Evolutionary conservation across 2,888 invertebrate species (phyloP), one percentile per base, ranked within the genome.

Genomic region (Graphium colonna): DNA sequence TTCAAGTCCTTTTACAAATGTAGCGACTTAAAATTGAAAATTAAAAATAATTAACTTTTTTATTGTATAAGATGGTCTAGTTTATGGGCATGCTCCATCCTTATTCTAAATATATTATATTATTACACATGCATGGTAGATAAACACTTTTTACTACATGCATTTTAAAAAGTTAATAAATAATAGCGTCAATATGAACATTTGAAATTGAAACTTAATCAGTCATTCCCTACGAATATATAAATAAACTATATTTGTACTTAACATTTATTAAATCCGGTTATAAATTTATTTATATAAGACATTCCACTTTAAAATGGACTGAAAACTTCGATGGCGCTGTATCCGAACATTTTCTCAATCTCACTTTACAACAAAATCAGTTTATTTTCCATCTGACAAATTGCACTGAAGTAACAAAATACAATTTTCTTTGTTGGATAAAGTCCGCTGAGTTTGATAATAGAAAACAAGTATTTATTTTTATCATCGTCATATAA

Each of bases 361-460:
- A 82, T 83, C 83, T 82, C 79, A 83, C 82, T 84, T 85, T 77
- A 76, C 79, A 86, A 85, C 82, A 83, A 85, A 82, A 83, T 84
- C 80, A 78, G 81, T 84, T 84, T 84, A 85, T 83, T 81, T 79
- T 77, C 77, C 71, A 70, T 76, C 77, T 82, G 79, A 83, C 76
- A 83, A 84, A 86, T 86, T 83, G 80, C 75, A 79, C 77, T 77
- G 74, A 73, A 79, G 74, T 75, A 81, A 83, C 79, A 79, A 80
- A 79, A 75, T 75, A 76, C 73, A 74, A 75, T 77, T 77, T 79
- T 77, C 77, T 76, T 77, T 78, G 75, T 76, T 73, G 68, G 75
- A 75, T 71, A 79, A 75, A 48, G 46, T 21, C 33, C 72, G 71
- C 76, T 69, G 71, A 73, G 72, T 77, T 79, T 71, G 76, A 77